Conservation (phyloP, 53 echinoderm and acorn worm species). For the Henricia sp. region DNA sequence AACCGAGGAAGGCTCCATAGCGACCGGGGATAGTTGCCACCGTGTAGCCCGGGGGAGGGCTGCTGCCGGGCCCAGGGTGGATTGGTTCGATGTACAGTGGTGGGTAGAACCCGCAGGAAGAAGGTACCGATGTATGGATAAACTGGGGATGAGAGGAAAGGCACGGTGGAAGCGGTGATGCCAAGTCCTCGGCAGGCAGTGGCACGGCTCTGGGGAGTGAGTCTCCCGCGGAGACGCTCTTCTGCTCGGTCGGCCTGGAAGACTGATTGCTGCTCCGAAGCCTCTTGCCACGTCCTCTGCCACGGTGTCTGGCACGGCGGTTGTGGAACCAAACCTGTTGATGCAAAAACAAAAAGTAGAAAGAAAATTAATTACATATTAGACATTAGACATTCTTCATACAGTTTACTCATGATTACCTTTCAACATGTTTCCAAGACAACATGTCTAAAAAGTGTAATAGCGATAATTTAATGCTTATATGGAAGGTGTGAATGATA, state of each 20-base stretch:
- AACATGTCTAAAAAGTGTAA: no score
- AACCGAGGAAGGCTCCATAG: no score
- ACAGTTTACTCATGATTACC: no score
- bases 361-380: conserved; percentile 30
- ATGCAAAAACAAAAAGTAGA: neutral
- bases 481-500: no score
- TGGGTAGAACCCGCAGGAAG: neutral
- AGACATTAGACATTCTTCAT: no score
- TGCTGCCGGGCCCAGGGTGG: neutral
- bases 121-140: neutral
- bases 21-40: no score
- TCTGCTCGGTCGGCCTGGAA: neutral
- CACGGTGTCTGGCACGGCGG: conserved; percentile 78
- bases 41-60: no score
- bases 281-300: conserved; percentile 43
- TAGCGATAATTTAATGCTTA: no score
- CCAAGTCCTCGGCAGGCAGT: no score
- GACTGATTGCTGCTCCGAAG: neutral
- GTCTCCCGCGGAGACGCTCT: neutral
- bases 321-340: conserved; percentile 93
- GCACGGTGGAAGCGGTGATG: neutral
- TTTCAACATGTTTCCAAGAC: no score
- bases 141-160: neutral
- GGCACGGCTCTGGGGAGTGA: no score
- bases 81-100: neutral